Percentiles rank a stretch among this genome's conserved stretches.
These are phyloP conservation scores for Netelia virgata DNA, from an alignment of 2,888 invertebrate species.

Conservation along the genomic window DNA sequence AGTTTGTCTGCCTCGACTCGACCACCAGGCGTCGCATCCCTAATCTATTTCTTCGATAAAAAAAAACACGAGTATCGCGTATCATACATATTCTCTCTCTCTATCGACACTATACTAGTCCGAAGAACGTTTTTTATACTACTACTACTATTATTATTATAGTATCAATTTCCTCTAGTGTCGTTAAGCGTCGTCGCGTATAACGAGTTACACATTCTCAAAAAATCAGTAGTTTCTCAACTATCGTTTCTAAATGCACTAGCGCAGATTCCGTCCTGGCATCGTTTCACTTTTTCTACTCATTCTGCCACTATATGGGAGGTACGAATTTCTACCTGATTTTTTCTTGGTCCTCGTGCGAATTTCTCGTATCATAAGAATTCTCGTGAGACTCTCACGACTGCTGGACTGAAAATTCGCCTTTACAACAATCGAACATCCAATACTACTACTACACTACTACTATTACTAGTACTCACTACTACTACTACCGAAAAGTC, in stretches of 20 bases:
- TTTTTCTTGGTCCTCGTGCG: not conserved
- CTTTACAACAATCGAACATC: slow-evolving; percentile 66
- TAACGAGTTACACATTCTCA: slow-evolving; percentile 35
- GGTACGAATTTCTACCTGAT: slow-evolving; percentile 12
- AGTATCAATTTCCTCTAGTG: slow-evolving; percentile 50
- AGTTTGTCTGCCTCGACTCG: not conserved
- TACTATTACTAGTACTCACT: slow-evolving; percentile 53
- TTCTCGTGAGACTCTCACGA: not conserved
- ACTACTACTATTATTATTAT: slow-evolving; percentile 49
- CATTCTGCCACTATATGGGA: slow-evolving; percentile 17
- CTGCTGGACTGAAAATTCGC: slow-evolving; percentile 74
- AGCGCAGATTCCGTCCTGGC: slow-evolving; percentile 68
- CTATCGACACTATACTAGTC: slow-evolving; percentile 62
- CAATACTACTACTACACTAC: slow-evolving; percentile 44
- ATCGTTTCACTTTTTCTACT: slow-evolving; percentile 61
- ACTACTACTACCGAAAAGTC: slow-evolving; percentile 74
- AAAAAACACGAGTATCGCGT: slow-evolving; percentile 23
- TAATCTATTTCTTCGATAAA: slow-evolving; percentile 31
- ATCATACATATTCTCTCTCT: slow-evolving; percentile 23
- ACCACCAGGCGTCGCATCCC: slow-evolving; percentile 14
- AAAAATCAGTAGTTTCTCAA: not conserved
- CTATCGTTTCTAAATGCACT: slow-evolving; percentile 41
- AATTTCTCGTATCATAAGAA: slow-evolving; percentile 10
- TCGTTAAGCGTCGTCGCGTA: slow-evolving; percentile 51
- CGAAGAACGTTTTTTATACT: slow-evolving; percentile 53